These are phyloP conservation scores for Pseudocheirus occidentalis DNA, from an alignment of 2,797 vertebrate species.

Conservation along the genomic window DNA sequence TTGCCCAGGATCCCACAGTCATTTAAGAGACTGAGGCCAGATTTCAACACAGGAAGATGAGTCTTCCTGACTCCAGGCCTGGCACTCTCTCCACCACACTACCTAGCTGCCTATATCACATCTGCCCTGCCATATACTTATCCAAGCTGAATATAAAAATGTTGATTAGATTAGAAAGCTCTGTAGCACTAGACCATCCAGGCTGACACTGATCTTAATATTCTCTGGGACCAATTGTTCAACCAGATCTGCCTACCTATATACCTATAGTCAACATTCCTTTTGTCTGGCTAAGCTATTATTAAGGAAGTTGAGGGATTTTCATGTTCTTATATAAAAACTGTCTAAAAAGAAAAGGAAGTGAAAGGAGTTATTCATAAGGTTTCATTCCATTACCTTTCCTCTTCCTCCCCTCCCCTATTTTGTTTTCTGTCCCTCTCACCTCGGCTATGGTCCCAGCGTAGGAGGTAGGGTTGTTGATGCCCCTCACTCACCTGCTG, in stretches of 20 bases:
- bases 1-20: not conserved
- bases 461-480: slow-evolving; percentile 76
- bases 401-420: not conserved
- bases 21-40: not conserved
- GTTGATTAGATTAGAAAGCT: not conserved
- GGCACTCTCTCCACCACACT: not conserved
- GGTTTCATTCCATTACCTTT: slow-evolving; percentile 11
- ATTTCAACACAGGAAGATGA: not conserved
- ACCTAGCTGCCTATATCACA: not conserved
- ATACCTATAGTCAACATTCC: not conserved
- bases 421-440: slow-evolving; percentile 3
- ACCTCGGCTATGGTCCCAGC: slow-evolving; percentile 76
- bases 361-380: not conserved
- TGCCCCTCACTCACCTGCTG: slow-evolving; percentile 73
- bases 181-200: not conserved
- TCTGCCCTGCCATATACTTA: not conserved
- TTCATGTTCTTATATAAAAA: not conserved
- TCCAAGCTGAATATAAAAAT: not conserved
- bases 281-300: not conserved
- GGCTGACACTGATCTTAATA: not conserved
- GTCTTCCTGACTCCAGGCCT: no score
- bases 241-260: not conserved
- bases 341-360: not conserved
- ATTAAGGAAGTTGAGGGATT: not conserved
- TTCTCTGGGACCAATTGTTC: not conserved